These are phyloP conservation scores for Cyprinus carpio DNA, from an alignment of 2,113 vertebrate genomes.

Conservation along the genomic window DNA sequence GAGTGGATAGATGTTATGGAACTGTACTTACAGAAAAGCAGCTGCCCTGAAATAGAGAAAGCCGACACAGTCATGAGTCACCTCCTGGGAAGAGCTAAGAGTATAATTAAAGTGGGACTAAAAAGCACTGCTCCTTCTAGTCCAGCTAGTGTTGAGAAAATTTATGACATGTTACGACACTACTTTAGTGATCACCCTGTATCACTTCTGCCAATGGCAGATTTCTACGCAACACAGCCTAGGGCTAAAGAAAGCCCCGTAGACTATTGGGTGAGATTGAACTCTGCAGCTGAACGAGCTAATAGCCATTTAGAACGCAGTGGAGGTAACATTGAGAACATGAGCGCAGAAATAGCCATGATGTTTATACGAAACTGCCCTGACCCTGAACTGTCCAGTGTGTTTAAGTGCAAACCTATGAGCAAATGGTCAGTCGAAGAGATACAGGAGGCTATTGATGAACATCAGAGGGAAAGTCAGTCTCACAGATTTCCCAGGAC, in stretches of 20 bases:
- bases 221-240: conserved; percentile 35
- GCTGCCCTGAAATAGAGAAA: not conserved
- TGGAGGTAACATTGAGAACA: conserved; percentile 35
- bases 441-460: too few species aligned
- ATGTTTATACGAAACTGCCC: conserved; percentile 48
- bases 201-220: conserved; percentile 22
- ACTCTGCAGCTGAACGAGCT: conserved; percentile 27
- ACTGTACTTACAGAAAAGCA: too few species aligned
- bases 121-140: not conserved
- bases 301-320: not conserved
- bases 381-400: conserved; percentile 14
- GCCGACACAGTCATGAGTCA: not conserved
- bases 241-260: conserved; percentile 4
- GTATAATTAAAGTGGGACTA: conserved; percentile 15
- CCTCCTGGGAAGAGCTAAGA: not conserved
- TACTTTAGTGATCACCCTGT: not conserved
- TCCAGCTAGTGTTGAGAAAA: not conserved
- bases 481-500: too few species aligned
- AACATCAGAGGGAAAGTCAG: too few species aligned
- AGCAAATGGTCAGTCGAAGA: conserved; percentile 6
- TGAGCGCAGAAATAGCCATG: conserved; percentile 38
- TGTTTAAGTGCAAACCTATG: conserved; percentile 31
- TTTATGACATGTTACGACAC: not conserved
- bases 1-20: conserved; percentile 10
- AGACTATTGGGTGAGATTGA: conserved; percentile 37